Conservation (phyloP, 1,140 invertebrate species). For the Aphelenchoides avenae region DNA sequence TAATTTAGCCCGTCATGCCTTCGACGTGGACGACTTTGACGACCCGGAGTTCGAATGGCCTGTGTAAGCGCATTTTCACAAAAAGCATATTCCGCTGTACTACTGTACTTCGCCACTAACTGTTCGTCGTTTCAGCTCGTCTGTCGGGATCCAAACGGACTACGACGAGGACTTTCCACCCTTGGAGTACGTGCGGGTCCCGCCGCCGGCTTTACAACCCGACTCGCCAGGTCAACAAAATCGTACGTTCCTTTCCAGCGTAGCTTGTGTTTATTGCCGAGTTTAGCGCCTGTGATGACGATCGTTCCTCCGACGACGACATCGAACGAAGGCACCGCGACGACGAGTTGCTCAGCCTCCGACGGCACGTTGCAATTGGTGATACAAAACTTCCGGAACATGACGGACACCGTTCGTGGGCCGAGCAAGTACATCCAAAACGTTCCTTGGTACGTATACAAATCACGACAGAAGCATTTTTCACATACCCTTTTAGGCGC, state of each 20-base stretch:
- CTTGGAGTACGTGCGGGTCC: conserved; percentile 20
- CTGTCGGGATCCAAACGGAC: conserved; percentile 27
- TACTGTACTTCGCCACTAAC: too few species aligned
- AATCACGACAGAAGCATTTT: conserved; percentile 9
- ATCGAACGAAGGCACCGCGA: conserved; percentile 7
- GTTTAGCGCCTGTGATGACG: conserved; percentile 17
- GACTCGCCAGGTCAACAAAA: too few species aligned
- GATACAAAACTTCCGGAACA: conserved; percentile 53
- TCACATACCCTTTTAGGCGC: conserved; percentile 65
- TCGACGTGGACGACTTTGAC: too few species aligned
- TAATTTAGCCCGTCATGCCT: too few species aligned
- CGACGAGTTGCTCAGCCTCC: conserved; percentile 25
- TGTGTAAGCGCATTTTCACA: too few species aligned
- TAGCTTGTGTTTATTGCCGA: background rate
- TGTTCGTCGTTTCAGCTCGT: too few species aligned
- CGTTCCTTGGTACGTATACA: conserved; percentile 44
- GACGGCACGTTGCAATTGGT: conserved; percentile 49
- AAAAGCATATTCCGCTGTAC: too few species aligned
- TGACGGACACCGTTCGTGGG: conserved; percentile 50
- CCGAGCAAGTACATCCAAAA: conserved; percentile 45
- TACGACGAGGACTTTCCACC: conserved; percentile 39
- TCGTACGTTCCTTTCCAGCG: background rate
- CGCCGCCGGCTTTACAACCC: conserved; percentile 5
- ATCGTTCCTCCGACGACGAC: conserved; percentile 18
- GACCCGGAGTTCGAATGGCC: too few species aligned